Base-by-base conservation (phyloP, 2,888 invertebrate genomes). In the Xylota sylvarum region DNA sequence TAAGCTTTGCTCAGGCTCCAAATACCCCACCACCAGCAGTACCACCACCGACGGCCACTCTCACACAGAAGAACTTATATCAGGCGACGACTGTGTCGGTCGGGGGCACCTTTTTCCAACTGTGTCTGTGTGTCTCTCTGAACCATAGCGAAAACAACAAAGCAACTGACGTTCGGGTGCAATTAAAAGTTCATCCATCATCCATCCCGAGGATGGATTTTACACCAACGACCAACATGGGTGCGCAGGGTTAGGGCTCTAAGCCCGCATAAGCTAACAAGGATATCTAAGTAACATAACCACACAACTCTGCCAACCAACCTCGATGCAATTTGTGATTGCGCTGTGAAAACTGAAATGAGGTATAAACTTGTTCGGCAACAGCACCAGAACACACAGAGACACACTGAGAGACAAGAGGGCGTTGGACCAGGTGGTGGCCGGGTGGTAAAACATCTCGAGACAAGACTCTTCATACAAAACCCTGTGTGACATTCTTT, bases 161-260 rank as follows among this genome's bases (percentile, higher is more conserved):
- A 81, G 62, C 70, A 72, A 77, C 67, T 46, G 35, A 67, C 40
- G 69, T 74, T 79, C 40, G 23, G 23, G 73, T 69, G 69, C 84
- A 84, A 84, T 84, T 84, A 84, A 84, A 84, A 84, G 79, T 84
- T 84, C 84, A 84, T 84, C 80, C 84, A 79, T 84, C 83, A 84
- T 73, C 79, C 73, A 74, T 74, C 79, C 40, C 23, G 6, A 37
- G 37, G 73, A 73, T 70, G 58, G 73, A 67, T 83, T 52, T 62
- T 52, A 5, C 48, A 27, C 43, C 58, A 14, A 58, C 37, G 27
- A 55, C n/a, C 10, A 32, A 50, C 23, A 23, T 23, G 23, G 23
- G 58, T 12, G 48, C 9, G 30, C n/a, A 17, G 23, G 43, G 40
- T 60, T 58, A 40, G 23, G 23, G 23, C 19, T 60, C 79, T 79